Conservation (phyloP, 2,113 vertebrate genomes). For the Myiagra hebetior region DNA sequence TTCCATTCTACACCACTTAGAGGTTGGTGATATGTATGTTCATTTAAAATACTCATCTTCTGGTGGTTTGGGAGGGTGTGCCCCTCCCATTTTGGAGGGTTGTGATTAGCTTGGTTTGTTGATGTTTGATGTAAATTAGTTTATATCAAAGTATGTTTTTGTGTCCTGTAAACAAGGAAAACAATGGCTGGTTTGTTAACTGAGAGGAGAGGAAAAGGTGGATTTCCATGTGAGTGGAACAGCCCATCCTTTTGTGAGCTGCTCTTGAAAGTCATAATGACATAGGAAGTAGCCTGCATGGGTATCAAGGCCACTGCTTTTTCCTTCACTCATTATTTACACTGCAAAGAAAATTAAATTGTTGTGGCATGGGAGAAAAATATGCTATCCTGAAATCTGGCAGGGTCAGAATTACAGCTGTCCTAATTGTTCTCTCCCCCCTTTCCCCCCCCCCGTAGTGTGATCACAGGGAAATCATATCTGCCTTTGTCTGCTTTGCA, state of each 20-base stretch:
- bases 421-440: not conserved
- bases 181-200: not conserved
- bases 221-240: not conserved
- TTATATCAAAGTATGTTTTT: not conserved
- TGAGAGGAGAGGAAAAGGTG: not conserved
- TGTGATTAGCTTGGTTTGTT: not conserved
- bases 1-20: not conserved
- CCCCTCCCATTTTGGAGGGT: not conserved
- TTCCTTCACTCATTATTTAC: not conserved
- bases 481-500: slow-evolving; percentile 43
- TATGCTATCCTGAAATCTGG: not conserved
- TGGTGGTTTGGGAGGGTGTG: not conserved
- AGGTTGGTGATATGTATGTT: not conserved
- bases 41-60: not conserved
- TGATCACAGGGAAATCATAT: slow-evolving; percentile 2
- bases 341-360: not conserved
- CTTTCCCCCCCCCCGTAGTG: not conserved
- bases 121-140: not conserved
- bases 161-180: not conserved
- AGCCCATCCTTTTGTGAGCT: not conserved
- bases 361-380: not conserved
- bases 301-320: not conserved
- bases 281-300: not conserved
- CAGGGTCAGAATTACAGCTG: not conserved
- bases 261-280: not conserved